Evolutionary conservation across 2,797 vertebrate genomes (phyloP).

Genomic region (Brachymystax lenok): DNA sequence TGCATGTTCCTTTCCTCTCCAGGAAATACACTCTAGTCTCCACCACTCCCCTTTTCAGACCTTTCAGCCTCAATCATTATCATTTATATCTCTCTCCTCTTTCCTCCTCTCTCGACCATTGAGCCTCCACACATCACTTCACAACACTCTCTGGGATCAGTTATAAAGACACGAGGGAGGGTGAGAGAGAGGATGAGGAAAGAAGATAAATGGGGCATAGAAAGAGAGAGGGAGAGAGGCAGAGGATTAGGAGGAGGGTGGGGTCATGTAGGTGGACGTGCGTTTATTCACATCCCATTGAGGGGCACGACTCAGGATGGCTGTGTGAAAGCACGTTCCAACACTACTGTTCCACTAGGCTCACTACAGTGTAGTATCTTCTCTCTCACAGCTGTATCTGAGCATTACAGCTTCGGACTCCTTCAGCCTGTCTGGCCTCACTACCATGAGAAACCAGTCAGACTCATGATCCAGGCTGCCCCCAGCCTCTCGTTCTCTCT

Average conservation of each 20-base stretch:
- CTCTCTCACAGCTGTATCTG: not conserved
- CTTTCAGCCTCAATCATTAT: not conserved
- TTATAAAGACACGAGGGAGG: not conserved
- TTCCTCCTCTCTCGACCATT: conserved; percentile 14
- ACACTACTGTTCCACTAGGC: not conserved
- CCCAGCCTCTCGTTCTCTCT: not conserved
- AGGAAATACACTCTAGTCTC: not conserved
- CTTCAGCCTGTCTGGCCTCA: not conserved
- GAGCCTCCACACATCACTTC: conserved; percentile 27
- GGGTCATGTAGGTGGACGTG: not conserved
- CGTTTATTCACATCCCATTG: conserved; percentile 1
- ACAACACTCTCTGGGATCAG: not conserved
- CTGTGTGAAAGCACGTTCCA: conserved; percentile 6
- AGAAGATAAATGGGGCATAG: not conserved
- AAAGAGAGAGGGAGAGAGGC: not conserved
- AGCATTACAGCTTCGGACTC: not conserved
- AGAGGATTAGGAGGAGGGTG: not conserved
- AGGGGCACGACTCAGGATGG: not conserved
- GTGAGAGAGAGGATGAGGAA: conserved; percentile 9
- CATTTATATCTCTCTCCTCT: not conserved
- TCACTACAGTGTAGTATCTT: not conserved
- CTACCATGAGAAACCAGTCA: not conserved
- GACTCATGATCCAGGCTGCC: not conserved
- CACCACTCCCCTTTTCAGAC: not conserved
- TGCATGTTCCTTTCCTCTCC: not conserved